These are phyloP conservation scores for Pimephales promelas DNA, from an alignment of 2,113 vertebrate species.

Conservation along the genomic window DNA sequence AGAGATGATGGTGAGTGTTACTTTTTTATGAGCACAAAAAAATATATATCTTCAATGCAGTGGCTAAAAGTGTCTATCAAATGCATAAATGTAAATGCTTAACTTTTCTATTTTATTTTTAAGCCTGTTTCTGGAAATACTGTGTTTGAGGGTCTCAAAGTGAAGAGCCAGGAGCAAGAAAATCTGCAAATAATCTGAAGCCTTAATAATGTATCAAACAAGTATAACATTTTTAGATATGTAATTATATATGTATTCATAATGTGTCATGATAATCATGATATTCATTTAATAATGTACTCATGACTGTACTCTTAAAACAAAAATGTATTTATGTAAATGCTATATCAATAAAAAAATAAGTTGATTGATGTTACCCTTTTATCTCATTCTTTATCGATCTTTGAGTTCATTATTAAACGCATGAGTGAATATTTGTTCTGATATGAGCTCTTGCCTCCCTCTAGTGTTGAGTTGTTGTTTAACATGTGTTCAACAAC, in stretches of 20 bases:
- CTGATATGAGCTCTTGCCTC: constrained; percentile 26
- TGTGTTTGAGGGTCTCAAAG: constrained; percentile 67
- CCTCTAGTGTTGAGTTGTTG: constrained; percentile 41
- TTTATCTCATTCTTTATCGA: background rate
- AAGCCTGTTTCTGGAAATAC: constrained; percentile 82
- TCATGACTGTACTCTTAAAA: background rate
- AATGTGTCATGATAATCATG: constrained; percentile 17
- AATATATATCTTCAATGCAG: background rate
- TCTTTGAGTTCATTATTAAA: background rate
- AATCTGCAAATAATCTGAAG: constrained; percentile 14
- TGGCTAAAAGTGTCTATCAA: background rate
- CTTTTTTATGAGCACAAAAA: background rate
- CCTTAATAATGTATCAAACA: constrained; percentile 63
- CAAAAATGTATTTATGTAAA: constrained; percentile 18
- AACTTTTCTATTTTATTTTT: background rate
- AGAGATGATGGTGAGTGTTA: constrained; percentile 68
- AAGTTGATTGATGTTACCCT: background rate
- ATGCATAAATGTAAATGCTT: background rate
- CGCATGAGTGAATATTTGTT: background rate
- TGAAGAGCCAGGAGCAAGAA: background rate
- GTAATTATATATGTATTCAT: constrained; percentile 4
- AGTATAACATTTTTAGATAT: background rate
- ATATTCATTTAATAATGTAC: background rate
- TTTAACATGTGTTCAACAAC: no score
- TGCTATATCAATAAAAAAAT: background rate